phyloP scores from a whole-genome alignment of 2,113 vertebrate genomes.

The Oreotrochilus melanogaster region DNA sequence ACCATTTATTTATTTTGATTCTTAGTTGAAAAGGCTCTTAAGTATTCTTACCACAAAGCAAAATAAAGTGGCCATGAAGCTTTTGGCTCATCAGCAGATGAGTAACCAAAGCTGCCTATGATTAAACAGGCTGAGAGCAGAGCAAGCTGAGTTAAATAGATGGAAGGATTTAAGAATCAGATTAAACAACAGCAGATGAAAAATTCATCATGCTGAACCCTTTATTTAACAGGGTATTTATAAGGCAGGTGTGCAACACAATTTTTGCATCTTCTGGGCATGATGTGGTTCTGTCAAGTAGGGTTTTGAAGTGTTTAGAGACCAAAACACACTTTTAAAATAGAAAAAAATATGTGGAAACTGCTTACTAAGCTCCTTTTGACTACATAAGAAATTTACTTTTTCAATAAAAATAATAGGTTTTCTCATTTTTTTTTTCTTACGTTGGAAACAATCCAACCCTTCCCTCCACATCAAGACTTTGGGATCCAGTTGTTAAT shows the following conservation, averaged over 20 bases:
- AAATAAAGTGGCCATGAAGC: not conserved
- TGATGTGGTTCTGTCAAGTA: not conserved
- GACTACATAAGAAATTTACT: not conserved
- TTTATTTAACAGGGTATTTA: not conserved
- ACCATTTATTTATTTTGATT: not conserved
- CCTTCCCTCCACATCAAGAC: not conserved
- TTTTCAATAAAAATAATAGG: not conserved
- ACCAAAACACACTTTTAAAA: not conserved
- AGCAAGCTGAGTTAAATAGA: not conserved
- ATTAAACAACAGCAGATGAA: not conserved
- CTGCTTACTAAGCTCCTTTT: not conserved
- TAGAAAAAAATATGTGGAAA: not conserved
- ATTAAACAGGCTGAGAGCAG: not conserved
- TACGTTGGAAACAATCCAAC: not conserved
- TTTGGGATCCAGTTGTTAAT: not conserved
- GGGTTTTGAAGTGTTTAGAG: not conserved
- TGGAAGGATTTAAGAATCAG: not conserved
- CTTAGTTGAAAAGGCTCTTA: not conserved
- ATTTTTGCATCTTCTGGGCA: not conserved
- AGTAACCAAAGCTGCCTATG: not conserved
- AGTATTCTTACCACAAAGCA: not conserved
- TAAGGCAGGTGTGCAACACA: not conserved
- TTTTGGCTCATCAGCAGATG: not conserved
- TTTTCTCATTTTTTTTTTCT: not conserved
- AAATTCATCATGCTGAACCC: fast-evolving